Conservation (phyloP, 1,140 invertebrate species). For the Philotrypesis tridentata region DNA sequence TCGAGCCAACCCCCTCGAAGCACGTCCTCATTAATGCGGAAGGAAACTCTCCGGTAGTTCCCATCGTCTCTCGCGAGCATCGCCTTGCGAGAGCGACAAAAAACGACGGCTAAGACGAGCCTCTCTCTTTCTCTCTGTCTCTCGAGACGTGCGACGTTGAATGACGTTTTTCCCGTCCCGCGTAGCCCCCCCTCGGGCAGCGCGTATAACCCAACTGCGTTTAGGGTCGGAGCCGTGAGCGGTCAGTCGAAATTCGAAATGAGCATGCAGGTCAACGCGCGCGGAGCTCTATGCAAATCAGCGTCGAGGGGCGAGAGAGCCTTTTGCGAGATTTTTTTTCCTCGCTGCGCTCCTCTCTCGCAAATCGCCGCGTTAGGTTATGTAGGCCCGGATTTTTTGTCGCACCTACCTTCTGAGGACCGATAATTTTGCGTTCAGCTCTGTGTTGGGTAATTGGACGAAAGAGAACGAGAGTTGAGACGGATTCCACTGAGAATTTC, state of each 20-base stretch:
- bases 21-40: not conserved
- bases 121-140: too few relatives aligned
- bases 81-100: not conserved
- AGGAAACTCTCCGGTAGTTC: not conserved
- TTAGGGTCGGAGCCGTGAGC: conserved; percentile 22
- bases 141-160: conserved; percentile 1
- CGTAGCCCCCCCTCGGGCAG: not conserved
- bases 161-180: not conserved
- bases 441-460: too few relatives aligned
- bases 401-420: not conserved
- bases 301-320: not conserved
- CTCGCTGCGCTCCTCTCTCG: not conserved
- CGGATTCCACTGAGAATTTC: not conserved
- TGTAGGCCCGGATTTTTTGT: not conserved
- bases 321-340: too few relatives aligned
- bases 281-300: conserved; percentile 58
- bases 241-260: conserved; percentile 62
- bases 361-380: not conserved
- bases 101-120: not conserved
- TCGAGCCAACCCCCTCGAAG: not conserved
- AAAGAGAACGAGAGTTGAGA: conserved; percentile 32
- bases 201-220: not conserved
- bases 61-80: not conserved
- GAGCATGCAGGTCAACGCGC: conserved; percentile 64
- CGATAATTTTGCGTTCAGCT: not conserved